Percentiles rank a stretch among this genome's conserved stretches.
These are phyloP conservation scores for Hypsibius dujardini DNA, from an alignment of 1,140 invertebrate species.

Conservation along the genomic window DNA sequence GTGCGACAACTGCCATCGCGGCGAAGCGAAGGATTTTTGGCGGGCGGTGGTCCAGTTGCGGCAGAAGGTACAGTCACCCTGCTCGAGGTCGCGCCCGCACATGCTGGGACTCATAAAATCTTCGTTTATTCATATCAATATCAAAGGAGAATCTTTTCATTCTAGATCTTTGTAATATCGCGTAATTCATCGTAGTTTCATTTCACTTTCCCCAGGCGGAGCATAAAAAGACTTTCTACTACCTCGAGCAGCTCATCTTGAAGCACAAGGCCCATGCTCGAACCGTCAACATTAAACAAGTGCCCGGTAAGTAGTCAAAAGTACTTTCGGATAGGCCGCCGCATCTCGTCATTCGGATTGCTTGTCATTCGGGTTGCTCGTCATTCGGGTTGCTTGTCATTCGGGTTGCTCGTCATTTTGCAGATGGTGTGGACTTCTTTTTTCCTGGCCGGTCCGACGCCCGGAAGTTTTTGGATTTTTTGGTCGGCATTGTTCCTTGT, in stretches of 20 bases:
- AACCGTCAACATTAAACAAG: slow-evolving; percentile 78
- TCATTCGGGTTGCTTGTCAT: not conserved
- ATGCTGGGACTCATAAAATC: slow-evolving; percentile 10
- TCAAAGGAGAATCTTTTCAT: slow-evolving; percentile 13
- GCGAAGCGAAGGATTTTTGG: slow-evolving; percentile 96
- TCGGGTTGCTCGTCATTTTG: slow-evolving; percentile 28
- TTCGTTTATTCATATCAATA: slow-evolving; percentile 13
- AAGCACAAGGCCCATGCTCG: slow-evolving; percentile 83
- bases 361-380: no score
- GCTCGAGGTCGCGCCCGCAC: not conserved
- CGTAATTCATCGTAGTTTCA: slow-evolving; percentile 17
- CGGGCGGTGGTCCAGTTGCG: slow-evolving; percentile 55
- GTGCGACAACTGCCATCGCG: slow-evolving; percentile 90
- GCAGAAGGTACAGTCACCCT: slow-evolving; percentile 34
- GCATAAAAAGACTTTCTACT: slow-evolving; percentile 96
- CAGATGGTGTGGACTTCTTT: slow-evolving; percentile 89
- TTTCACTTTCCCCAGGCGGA: slow-evolving; percentile 48
- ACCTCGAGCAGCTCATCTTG: slow-evolving; percentile 88
- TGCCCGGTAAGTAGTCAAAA: slow-evolving; percentile 47
- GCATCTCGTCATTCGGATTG: no score
- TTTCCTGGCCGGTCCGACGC: slow-evolving; percentile 74
- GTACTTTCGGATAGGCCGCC: not conserved
- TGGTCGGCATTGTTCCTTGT: slow-evolving; percentile 61
- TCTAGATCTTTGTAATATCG: not conserved
- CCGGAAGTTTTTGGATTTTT: slow-evolving; percentile 85